Evolutionary conservation across 2,113 vertebrate species (phyloP).

Genomic region (Istiophorus platypterus): DNA sequence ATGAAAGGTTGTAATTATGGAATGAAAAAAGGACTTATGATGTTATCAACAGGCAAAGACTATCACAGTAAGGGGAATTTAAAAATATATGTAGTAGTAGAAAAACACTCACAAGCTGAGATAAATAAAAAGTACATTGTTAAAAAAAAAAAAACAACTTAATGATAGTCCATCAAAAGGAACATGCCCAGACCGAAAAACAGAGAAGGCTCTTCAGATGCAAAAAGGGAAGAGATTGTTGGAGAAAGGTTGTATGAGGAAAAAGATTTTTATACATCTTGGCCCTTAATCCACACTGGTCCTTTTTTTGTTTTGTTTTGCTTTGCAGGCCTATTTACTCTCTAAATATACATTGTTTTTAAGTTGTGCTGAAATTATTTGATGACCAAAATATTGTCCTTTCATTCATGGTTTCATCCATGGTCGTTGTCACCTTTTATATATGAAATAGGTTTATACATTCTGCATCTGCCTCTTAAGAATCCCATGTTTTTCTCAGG

Average conservation of each 20-base stretch:
- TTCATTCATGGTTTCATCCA: not conserved
- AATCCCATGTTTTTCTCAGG: not conserved
- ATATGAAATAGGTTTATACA: not conserved
- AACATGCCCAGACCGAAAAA: no score
- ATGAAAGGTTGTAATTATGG: conserved; percentile 55
- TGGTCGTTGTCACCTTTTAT: not conserved
- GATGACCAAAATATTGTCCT: not conserved
- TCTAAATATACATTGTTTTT: not conserved
- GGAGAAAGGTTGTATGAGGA: not conserved
- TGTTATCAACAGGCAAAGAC: conserved; percentile 28
- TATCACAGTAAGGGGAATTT: conserved; percentile 12
- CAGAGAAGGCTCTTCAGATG: not conserved
- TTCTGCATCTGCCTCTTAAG: not conserved
- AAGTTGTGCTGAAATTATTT: not conserved
- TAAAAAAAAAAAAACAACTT: not conserved
- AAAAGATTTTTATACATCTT: not conserved
- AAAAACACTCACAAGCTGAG: not conserved
- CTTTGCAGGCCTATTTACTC: not conserved
- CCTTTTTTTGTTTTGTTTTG: not conserved
- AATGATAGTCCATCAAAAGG: not conserved
- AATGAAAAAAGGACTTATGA: conserved; percentile 26
- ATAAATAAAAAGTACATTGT: conserved; percentile 11
- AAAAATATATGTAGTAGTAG: not conserved
- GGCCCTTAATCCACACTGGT: no score
- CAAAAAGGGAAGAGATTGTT: not conserved